These are phyloP conservation scores for Tinea pellionella DNA, from an alignment of 2,888 invertebrate genomes.

Conservation along the genomic window DNA sequence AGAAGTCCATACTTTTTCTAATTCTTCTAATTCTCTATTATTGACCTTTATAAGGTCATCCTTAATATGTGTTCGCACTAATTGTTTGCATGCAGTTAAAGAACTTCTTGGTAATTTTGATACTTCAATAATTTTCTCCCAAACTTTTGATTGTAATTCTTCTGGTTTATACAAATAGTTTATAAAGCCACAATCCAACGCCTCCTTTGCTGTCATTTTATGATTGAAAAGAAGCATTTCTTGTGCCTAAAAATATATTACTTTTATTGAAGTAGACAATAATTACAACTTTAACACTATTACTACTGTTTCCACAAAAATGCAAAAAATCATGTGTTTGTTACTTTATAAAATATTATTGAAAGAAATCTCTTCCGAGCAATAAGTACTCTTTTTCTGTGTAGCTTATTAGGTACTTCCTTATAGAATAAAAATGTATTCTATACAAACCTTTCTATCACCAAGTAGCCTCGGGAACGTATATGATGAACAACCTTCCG, in stretches of 20 bases:
- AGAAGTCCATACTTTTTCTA: conserved; percentile 73
- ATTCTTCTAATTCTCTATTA: conserved; percentile 73
- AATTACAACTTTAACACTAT: neutral
- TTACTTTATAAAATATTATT: too few species aligned
- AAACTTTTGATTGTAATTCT: conserved; percentile 70
- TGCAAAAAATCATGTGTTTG: too few species aligned
- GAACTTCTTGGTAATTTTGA: conserved; percentile 67
- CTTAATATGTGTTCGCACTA: conserved; percentile 72
- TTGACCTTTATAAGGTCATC: conserved; percentile 75
- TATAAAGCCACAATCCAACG: conserved; percentile 80
- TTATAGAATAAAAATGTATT: neutral
- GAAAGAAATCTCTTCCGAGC: too few species aligned
- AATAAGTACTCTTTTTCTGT: too few species aligned
- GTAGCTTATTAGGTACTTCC: neutral
- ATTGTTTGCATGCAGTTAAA: conserved; percentile 75
- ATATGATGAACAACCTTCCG: conserved; percentile 91
- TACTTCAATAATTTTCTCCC: conserved; percentile 66
- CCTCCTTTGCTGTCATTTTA: conserved; percentile 84
- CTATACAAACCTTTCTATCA: conserved; percentile 71
- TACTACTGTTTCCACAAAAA: too few species aligned
- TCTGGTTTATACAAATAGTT: conserved; percentile 79
- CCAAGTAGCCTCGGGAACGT: conserved; percentile 90
- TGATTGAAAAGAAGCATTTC: conserved; percentile 77
- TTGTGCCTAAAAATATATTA: conserved; percentile 48
- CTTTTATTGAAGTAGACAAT: neutral